Conservation (phyloP, 2,888 invertebrate genomes). For the Catocala nupta region DNA sequence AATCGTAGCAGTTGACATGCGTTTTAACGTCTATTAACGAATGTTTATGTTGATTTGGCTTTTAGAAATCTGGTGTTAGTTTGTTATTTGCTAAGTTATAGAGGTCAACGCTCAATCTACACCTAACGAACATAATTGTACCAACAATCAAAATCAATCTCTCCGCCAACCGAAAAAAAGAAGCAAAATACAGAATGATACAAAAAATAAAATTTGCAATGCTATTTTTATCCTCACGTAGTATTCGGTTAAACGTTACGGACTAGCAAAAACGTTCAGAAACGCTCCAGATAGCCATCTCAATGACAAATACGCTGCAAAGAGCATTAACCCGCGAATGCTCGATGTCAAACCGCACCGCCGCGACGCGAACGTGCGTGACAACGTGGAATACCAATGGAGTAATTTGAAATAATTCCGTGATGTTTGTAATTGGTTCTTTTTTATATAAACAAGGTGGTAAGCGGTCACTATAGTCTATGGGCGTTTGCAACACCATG, state of each 20-base stretch:
- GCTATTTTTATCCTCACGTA: slow-evolving; percentile 3
- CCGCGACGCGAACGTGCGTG: slow-evolving; percentile 6
- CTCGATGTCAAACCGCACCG: slow-evolving; percentile 2
- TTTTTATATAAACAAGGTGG: too few relatives aligned
- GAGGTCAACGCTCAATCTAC: background rate
- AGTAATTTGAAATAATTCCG: slow-evolving; percentile 2
- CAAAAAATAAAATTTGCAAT: background rate
- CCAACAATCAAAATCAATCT: background rate
- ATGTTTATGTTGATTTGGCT: too few relatives aligned
- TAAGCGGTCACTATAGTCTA: too few relatives aligned
- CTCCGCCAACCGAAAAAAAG: background rate
- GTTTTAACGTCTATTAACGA: too few relatives aligned
- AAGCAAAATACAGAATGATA: background rate
- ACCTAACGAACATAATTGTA: slow-evolving; percentile 2
- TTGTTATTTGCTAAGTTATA: background rate
- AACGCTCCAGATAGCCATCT: slow-evolving; percentile 37
- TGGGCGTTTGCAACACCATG: too few relatives aligned
- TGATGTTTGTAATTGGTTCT: background rate
- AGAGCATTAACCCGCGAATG: slow-evolving; percentile 39
- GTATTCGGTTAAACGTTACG: slow-evolving; percentile 28
- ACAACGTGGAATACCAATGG: slow-evolving; percentile 3
- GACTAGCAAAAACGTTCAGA: slow-evolving; percentile 42
- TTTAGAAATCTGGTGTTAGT: too few relatives aligned
- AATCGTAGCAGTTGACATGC: too few relatives aligned
- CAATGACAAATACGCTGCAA: slow-evolving; percentile 28